Percentiles rank a stretch among this genome's conserved stretches.
phyloP scores from a whole-genome alignment of 2,888 invertebrate species.

The Caenorhabditis zanzibari region DNA sequence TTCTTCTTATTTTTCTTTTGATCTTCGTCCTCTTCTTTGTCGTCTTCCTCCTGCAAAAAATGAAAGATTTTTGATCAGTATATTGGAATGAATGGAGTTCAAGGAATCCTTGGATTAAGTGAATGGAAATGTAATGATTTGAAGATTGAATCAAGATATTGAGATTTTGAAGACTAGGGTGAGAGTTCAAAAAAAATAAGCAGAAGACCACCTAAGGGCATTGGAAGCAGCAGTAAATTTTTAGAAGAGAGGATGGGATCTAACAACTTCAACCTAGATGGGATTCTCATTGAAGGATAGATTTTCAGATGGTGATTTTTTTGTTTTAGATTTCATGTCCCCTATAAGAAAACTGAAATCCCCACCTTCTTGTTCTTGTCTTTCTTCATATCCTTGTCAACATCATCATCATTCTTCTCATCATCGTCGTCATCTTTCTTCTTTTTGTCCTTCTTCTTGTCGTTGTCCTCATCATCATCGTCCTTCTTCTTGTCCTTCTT shows the following conservation, averaged over 20 bases:
- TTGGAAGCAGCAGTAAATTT: too few relatives aligned
- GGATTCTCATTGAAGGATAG: too few relatives aligned
- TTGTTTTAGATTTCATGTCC: too few relatives aligned
- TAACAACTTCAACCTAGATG: too few relatives aligned
- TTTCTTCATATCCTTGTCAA: slow-evolving; percentile 24
- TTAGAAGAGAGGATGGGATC: too few relatives aligned
- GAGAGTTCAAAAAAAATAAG: too few relatives aligned
- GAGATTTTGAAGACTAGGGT: not conserved
- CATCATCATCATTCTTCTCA: slow-evolving; percentile 20
- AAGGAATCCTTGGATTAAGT: not conserved
- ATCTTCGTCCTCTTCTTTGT: slow-evolving; percentile 30
- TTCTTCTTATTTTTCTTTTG: slow-evolving; percentile 40
- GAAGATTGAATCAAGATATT: not conserved
- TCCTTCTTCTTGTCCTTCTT: slow-evolving; percentile 11
- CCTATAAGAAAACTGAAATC: too few relatives aligned
- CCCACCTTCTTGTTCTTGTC: slow-evolving; percentile 3
- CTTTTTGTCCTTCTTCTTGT: not conserved
- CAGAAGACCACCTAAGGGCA: too few relatives aligned
- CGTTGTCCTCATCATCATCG: slow-evolving; percentile 2
- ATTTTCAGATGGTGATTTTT: too few relatives aligned
- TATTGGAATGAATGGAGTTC: not conserved
- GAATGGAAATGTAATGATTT: not conserved
- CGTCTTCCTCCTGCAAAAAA: slow-evolving; percentile 1
- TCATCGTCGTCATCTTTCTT: slow-evolving; percentile 11
- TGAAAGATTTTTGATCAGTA: slow-evolving; percentile 12